Evolutionary conservation across 2,113 vertebrate species (phyloP).

Genomic region (Takifugu bimaculatus): DNA sequence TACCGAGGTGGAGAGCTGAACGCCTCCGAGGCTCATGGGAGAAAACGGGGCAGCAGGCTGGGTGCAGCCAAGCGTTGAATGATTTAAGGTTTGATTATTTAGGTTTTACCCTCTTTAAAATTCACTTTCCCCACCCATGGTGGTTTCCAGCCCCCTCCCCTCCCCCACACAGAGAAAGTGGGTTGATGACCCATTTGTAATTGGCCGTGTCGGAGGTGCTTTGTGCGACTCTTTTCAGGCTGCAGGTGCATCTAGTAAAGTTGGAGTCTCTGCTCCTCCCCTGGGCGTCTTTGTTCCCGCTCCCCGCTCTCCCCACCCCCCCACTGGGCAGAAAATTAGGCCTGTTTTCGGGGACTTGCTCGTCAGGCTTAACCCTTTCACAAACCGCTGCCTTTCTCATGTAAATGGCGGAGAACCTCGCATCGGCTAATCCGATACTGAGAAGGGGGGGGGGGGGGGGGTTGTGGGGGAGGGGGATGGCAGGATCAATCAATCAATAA

Average conservation of each 20-base stretch:
- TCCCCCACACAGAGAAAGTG: slow-evolving; percentile 54
- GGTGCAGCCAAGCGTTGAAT: slow-evolving; percentile 6
- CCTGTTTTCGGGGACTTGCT: slow-evolving; percentile 60
- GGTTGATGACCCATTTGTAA: slow-evolving; percentile 71
- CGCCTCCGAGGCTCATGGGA: too few species aligned
- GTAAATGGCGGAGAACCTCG: slow-evolving; percentile 69
- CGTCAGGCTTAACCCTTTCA: slow-evolving; percentile 80
- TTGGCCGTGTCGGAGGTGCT: slow-evolving; percentile 79
- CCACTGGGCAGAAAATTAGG: slow-evolving; percentile 71
- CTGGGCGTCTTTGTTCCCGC: slow-evolving; percentile 74
- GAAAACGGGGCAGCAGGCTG: slow-evolving; percentile 2
- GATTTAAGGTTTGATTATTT: slow-evolving; percentile 69
- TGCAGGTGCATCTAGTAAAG: slow-evolving; percentile 83
- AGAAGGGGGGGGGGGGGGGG: slow-evolving; percentile 40
- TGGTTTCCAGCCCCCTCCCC: slow-evolving; percentile 27
- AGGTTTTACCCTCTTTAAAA: slow-evolving; percentile 66
- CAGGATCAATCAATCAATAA: too few species aligned
- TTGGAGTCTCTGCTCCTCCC: slow-evolving; percentile 73
- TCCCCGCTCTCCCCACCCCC: slow-evolving; percentile 69
- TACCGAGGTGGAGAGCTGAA: too few species aligned
- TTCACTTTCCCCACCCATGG: slow-evolving; percentile 55
- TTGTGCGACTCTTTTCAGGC: slow-evolving; percentile 78
- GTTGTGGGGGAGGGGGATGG: slow-evolving; percentile 34
- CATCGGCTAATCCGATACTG: slow-evolving; percentile 76
- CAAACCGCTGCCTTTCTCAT: slow-evolving; percentile 75